These are phyloP conservation scores for Saccopteryx bilineata DNA, from an alignment of 2,113 vertebrate genomes.

Conservation along the genomic window DNA sequence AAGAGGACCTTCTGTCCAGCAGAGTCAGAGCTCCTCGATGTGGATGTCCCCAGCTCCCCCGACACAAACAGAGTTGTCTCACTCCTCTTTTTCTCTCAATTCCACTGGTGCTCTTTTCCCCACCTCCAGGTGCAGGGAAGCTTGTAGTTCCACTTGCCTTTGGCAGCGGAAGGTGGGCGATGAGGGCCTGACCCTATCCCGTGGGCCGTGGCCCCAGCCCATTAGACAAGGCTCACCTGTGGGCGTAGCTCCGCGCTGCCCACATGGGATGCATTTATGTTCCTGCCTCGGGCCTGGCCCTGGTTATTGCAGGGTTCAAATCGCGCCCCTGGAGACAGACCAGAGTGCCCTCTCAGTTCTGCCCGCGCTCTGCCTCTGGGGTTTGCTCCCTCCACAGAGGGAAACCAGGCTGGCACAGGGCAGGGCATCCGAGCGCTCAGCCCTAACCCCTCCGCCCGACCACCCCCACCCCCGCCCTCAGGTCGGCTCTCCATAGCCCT, in stretches of 20 bases:
- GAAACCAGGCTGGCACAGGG: neutral
- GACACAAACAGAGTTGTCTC: neutral
- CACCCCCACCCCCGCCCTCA: neutral
- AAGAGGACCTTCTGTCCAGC: conserved; percentile 93
- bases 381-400: neutral
- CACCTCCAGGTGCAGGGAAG: neutral
- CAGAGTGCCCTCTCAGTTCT: neutral
- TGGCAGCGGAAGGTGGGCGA: neutral
- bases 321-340: too few species aligned
- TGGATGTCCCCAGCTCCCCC: neutral
- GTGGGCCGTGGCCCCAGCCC: neutral
- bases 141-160: neutral
- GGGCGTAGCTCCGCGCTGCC: neutral
- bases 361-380: neutral
- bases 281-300: neutral
- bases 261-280: neutral
- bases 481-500: neutral
- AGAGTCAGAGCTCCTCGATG: conserved; percentile 91
- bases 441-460: neutral
- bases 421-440: neutral
- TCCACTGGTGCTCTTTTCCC: neutral
- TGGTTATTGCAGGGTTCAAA: neutral
- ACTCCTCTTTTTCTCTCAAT: neutral
- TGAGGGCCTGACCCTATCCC: neutral
- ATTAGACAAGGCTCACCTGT: neutral